A percentile compares a stretch with the other conserved stretches of the same genome.
phyloP scores from a whole-genome alignment of 2,888 invertebrate species.

The Drosophila pegasa region DNA sequence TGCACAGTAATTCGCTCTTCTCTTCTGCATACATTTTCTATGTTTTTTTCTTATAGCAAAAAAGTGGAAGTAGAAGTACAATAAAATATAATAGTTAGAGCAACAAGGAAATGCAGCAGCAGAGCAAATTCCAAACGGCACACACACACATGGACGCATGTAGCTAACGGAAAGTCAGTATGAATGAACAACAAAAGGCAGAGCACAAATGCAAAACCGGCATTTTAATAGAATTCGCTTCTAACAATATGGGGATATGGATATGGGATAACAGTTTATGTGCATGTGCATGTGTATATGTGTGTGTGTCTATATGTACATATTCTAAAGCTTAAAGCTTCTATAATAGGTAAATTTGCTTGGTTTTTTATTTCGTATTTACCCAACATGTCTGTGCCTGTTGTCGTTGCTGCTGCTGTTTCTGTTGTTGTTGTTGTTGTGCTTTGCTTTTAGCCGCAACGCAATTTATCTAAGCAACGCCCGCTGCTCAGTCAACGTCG shows the following conservation, averaged over 20 bases:
- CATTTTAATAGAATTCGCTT: conserved; percentile 59
- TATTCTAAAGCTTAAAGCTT: conserved; percentile 35
- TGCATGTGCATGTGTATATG: background rate
- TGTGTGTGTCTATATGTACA: background rate
- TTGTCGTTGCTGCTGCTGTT: conserved; percentile 20
- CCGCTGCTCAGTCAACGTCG: conserved; percentile 44
- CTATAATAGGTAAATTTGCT: conserved; percentile 42
- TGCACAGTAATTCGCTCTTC: conserved; percentile 19
- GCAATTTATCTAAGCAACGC: conserved; percentile 75
- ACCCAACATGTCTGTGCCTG: conserved; percentile 74
- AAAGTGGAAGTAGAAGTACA: conserved; percentile 26
- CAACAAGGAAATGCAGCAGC: conserved; percentile 55
- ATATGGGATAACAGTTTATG: conserved; percentile 20
- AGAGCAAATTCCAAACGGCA: conserved; percentile 32
- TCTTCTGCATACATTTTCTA: background rate
- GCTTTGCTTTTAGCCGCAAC: conserved; percentile 73
- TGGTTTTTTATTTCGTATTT: conserved; percentile 61
- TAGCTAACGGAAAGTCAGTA: conserved; percentile 41
- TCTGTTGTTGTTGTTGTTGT: conserved; percentile 25
- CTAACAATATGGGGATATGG: conserved; percentile 23
- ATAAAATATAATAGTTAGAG: conserved; percentile 24
- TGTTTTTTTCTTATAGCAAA: background rate
- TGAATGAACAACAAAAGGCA: conserved; percentile 38
- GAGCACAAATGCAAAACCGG: conserved; percentile 62
- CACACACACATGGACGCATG: conserved; percentile 3